These are phyloP conservation scores for Macrosiphum euphorbiae DNA, from an alignment of 2,888 invertebrate species.

Conservation along the genomic window DNA sequence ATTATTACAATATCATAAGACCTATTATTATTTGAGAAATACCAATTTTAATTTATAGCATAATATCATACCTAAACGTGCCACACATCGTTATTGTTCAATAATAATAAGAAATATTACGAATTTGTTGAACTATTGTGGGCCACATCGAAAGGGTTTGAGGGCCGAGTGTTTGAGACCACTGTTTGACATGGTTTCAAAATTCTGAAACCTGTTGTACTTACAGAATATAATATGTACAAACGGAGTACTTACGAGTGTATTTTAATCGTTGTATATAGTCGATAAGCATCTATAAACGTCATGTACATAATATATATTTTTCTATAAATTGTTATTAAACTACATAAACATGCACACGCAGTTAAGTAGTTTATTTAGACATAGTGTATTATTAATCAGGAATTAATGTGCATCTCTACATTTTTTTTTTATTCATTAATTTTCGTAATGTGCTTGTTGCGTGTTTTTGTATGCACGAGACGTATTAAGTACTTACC, in stretches of 20 bases:
- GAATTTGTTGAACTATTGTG: too few species aligned
- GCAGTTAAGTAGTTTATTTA: not conserved
- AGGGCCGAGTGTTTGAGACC: too few species aligned
- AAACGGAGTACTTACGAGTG: not conserved
- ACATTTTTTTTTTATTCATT: not conserved
- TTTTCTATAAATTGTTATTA: not conserved
- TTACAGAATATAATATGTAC: too few species aligned
- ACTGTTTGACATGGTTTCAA: not conserved
- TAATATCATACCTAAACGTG: too few species aligned
- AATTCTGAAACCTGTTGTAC: not conserved
- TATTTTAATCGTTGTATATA: not conserved
- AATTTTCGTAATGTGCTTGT: not conserved
- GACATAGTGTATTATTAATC: not conserved
- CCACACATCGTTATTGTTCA: too few species aligned
- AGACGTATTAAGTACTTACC: not conserved
- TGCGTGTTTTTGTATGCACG: not conserved
- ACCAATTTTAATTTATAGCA: not conserved
- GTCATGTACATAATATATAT: not conserved
- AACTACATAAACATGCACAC: not conserved
- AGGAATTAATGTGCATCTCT: not conserved
- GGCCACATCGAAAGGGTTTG: too few species aligned
- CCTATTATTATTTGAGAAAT: not conserved
- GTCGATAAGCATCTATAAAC: not conserved
- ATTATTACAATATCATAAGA: not conserved
- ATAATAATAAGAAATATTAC: too few species aligned